Evolutionary conservation across 1,140 invertebrate species (phyloP).

Genomic region (Micrasema longulum): DNA sequence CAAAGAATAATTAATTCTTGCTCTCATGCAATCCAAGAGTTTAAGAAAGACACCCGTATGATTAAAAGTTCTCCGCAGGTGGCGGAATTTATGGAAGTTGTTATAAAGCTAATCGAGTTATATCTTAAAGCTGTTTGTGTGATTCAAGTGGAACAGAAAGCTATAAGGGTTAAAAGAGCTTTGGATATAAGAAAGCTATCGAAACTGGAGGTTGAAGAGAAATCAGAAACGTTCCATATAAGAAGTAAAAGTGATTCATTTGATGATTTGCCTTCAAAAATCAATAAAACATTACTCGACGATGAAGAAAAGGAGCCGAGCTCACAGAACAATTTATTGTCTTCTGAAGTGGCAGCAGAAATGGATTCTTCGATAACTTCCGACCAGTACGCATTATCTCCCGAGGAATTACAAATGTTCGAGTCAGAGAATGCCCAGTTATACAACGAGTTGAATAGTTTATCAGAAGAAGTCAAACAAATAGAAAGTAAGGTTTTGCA

Average conservation of each 20-base stretch:
- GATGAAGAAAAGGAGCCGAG: slow-evolving; percentile 53
- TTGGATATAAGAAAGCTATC: slow-evolving; percentile 85
- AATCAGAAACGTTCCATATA: slow-evolving; percentile 57
- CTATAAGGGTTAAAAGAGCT: slow-evolving; percentile 84
- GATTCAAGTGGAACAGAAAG: slow-evolving; percentile 89
- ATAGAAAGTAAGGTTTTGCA: slow-evolving; percentile 94
- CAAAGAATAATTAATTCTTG: slow-evolving; percentile 88
- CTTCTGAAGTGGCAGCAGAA: slow-evolving; percentile 44
- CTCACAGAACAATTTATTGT: slow-evolving; percentile 38
- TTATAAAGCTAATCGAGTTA: slow-evolving; percentile 79
- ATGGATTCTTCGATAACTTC: slow-evolving; percentile 53
- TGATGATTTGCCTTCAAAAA: slow-evolving; percentile 61
- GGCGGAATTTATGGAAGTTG: slow-evolving; percentile 80
- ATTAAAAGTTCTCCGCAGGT: slow-evolving; percentile 71
- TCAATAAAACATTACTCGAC: slow-evolving; percentile 59
- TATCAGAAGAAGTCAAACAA: slow-evolving; percentile 83
- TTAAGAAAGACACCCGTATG: slow-evolving; percentile 75
- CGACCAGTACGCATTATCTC: slow-evolving; percentile 76
- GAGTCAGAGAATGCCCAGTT: slow-evolving; percentile 87
- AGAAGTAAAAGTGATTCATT: slow-evolving; percentile 54
- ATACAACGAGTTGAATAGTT: slow-evolving; percentile 87
- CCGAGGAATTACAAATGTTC: slow-evolving; percentile 92
- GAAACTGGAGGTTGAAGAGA: slow-evolving; percentile 71
- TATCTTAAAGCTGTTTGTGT: slow-evolving; percentile 89
- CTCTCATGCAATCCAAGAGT: slow-evolving; percentile 79